These are phyloP conservation scores for Cotesia congregata DNA, from an alignment of 2,888 invertebrate genomes.

Conservation along the genomic window DNA sequence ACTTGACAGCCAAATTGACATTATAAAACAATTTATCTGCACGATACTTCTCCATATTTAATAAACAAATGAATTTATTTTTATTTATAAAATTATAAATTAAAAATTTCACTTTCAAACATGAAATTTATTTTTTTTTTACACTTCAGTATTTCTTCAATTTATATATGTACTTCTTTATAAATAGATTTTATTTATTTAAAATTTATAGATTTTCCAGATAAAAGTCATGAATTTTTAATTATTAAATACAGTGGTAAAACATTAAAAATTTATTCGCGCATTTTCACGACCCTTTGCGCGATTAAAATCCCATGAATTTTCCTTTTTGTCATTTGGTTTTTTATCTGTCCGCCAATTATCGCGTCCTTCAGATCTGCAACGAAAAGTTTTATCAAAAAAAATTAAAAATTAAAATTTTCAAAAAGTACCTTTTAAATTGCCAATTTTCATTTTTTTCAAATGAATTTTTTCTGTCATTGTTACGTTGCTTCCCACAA, in stretches of 20 bases:
- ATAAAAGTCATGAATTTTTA: neutral
- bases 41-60: neutral
- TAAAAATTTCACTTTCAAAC: neutral
- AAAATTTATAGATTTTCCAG: neutral
- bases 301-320: constrained; percentile 26
- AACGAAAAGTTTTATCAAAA: constrained; percentile 12
- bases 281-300: constrained; percentile 29
- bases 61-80: constrained; percentile 12
- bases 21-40: constrained; percentile 4
- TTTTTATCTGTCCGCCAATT: constrained; percentile 31
- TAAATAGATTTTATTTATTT: neutral
- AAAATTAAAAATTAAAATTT: constrained; percentile 3
- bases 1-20: neutral
- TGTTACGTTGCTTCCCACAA: constrained; percentile 19
- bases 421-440: constrained; percentile 30
- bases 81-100: neutral
- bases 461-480: constrained; percentile 14
- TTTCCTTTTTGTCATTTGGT: neutral
- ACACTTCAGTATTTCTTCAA: neutral
- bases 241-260: neutral
- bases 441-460: constrained; percentile 34
- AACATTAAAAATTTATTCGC: constrained; percentile 14
- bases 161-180: neutral
- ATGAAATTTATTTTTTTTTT: constrained; percentile 3
- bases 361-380: constrained; percentile 31